Base-by-base conservation (phyloP, 2,888 invertebrate species). In the Meiosimyza platycephala region DNA sequence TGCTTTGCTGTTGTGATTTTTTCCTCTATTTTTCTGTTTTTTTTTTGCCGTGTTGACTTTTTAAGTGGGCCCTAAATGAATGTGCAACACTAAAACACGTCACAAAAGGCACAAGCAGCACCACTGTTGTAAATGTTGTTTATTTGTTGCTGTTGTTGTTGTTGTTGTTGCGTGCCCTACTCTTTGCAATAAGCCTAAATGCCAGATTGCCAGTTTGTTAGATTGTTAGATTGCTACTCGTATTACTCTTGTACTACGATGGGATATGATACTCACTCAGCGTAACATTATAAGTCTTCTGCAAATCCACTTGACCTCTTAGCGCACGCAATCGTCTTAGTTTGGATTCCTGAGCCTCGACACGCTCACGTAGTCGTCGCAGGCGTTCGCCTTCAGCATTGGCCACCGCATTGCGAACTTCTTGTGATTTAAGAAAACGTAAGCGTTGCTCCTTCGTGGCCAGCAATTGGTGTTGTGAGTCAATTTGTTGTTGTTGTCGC, bases 401-500 rank as follows among this genome's bases (percentile, higher is more conserved):
- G 70, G 87, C 86, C 48, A 86, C 86, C 54, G 86, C 86, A 76
- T 85, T 87, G 76, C 86, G 86, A 78, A 93, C 93, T 88, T 97
- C 97, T 88, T 97, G 96, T 88, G 96, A 96, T 89, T 96, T 96
- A 83, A 98, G 92, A 90, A 95, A 97, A 86, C 97, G 93, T 88
- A 97, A 90, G 84, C 96, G 91, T 89, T 96, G 96, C 89, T 96
- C 96, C 89, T 95, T 95, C 83, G 96, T 96, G 84, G 95, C 94
- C 85, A 97, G 91, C 89, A 95, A 91, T 89, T 87, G 91, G 88
- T 96, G 95, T 90, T 98, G 98, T 85, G 95, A 93, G 90, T 97
- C 97, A 87, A 98, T 97, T 91, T 98, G 97, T 89, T 96, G 95
- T 90, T 98, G 97, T 90, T 98, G 98, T 85, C 97, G 92, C 88